phyloP scores from a whole-genome alignment of 2,113 vertebrate genomes.

The Rhynchomys soricoides region DNA sequence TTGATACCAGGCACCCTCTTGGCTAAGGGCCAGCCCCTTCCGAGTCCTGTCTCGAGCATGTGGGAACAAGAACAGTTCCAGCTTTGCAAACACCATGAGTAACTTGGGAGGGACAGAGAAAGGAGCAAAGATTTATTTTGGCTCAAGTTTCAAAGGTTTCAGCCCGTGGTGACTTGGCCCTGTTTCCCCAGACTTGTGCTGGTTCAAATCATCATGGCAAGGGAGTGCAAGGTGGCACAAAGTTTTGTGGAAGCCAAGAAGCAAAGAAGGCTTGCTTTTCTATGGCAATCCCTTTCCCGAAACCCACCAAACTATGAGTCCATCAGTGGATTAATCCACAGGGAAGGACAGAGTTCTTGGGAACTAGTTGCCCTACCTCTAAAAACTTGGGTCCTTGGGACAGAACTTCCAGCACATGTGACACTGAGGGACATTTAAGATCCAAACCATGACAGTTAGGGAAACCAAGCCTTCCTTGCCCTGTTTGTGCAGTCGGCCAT shows the following conservation, averaged over 20 bases:
- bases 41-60: background rate
- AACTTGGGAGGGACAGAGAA: background rate
- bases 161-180: background rate
- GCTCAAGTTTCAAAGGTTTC: slow-evolving; percentile 24
- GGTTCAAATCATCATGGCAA: background rate
- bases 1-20: background rate
- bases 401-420: background rate
- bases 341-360: background rate
- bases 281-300: background rate
- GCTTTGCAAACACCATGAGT: background rate
- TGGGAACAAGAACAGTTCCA: background rate
- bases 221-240: background rate
- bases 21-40: background rate
- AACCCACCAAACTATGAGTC: background rate
- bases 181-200: background rate
- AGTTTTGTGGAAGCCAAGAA: background rate
- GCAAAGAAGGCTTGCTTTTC: background rate
- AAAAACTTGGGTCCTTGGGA: background rate
- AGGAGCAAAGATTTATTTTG: slow-evolving; percentile 40
- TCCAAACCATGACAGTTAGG: background rate
- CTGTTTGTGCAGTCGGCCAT: background rate
- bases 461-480: background rate
- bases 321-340: background rate
- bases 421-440: slow-evolving; percentile 16
- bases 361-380: background rate